Percentiles rank a stretch among this genome's conserved stretches.
Conservation (phyloP, 2,888 invertebrate genomes). For the Drosophila mercatorum region DNA sequence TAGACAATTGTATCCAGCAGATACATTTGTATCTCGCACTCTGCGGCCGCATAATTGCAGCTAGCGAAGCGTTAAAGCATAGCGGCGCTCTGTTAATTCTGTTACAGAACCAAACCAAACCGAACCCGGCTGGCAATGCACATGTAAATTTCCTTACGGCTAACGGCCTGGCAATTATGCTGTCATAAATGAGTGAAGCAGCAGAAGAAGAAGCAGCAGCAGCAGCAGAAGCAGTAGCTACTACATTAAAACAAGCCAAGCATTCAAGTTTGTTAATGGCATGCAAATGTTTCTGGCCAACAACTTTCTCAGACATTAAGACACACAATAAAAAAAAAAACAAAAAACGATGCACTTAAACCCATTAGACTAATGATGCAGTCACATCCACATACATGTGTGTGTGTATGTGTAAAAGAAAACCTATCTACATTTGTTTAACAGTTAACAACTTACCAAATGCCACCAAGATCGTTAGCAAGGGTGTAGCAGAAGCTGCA, state of each 20-base stretch:
- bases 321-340: constrained; percentile 16
- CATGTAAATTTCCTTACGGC: constrained; percentile 44
- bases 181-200: constrained; percentile 63
- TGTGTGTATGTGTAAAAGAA: not conserved
- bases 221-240: constrained; percentile 21
- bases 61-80: constrained; percentile 70
- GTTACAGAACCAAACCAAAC: constrained; percentile 44
- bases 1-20: not conserved
- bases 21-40: constrained; percentile 35
- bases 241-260: constrained; percentile 53
- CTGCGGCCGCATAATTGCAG: constrained; percentile 68
- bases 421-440: not conserved
- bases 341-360: constrained; percentile 44
- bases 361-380: constrained; percentile 65
- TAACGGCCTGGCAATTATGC: constrained; percentile 67
- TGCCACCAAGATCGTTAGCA: not conserved
- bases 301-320: constrained; percentile 65
- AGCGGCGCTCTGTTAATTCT: constrained; percentile 74
- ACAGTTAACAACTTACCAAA: constrained; percentile 2
- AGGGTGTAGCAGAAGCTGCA: not conserved
- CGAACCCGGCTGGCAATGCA: constrained; percentile 16
- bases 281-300: constrained; percentile 62
- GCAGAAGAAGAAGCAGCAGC: constrained; percentile 27
- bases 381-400: constrained; percentile 8
- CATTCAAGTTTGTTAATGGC: constrained; percentile 62